Conservation (phyloP, 2,113 vertebrate genomes). For the Charina bottae region DNA sequence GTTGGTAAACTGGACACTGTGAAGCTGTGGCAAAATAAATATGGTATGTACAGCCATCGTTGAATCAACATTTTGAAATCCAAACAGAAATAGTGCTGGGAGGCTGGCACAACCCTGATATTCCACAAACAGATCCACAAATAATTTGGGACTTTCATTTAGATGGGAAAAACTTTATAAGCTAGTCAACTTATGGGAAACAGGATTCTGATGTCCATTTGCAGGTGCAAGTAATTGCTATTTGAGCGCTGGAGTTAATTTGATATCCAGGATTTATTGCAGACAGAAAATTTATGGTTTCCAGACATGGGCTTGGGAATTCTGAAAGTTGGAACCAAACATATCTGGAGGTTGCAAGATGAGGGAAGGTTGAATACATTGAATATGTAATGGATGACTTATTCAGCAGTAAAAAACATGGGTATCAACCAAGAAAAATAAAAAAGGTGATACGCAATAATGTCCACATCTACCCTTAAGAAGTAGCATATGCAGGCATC, state of each 20-base stretch:
- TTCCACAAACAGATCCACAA: neutral
- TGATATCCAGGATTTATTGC: neutral
- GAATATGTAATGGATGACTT: neutral
- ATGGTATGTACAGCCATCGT: no score
- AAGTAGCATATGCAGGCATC: neutral
- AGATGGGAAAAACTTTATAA: neutral
- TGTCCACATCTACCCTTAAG: neutral
- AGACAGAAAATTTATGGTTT: neutral
- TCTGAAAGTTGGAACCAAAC: neutral
- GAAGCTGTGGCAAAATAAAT: neutral
- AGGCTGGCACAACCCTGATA: neutral
- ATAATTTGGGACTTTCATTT: neutral
- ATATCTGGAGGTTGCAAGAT: neutral
- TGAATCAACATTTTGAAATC: neutral
- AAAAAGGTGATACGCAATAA: neutral
- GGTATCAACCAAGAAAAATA: neutral
- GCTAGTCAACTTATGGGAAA: neutral
- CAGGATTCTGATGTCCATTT: neutral
- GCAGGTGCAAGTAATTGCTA: neutral
- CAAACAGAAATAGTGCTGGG: neutral
- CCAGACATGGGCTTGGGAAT: neutral
- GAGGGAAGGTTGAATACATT: neutral
- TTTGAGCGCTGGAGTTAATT: neutral
- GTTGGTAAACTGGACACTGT: neutral
- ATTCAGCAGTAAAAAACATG: neutral